These are phyloP conservation scores for Suricata suricatta DNA, from an alignment of 2,113 vertebrate genomes.

Conservation along the genomic window DNA sequence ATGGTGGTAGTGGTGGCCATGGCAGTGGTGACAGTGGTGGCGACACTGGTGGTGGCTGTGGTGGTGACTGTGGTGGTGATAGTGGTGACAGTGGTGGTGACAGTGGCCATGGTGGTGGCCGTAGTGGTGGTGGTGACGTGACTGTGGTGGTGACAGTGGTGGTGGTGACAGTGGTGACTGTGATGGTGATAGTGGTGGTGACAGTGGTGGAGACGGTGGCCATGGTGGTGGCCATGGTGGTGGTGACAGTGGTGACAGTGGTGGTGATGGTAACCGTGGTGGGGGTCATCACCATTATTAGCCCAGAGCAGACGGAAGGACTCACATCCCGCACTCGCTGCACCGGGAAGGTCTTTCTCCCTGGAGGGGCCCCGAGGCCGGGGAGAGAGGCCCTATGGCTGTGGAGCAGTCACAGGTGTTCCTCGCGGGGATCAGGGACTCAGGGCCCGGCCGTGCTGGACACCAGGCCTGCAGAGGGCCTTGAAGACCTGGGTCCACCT, in stretches of 20 bases:
- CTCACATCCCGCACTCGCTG: fast-evolving
- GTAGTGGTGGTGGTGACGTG: fast-evolving
- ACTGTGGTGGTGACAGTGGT: too few relatives aligned
- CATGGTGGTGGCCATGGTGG: not conserved
- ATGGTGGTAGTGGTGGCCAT: too few relatives aligned
- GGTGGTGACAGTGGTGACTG: not conserved
- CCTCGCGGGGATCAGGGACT: fast-evolving
- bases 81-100: too few relatives aligned
- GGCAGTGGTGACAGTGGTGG: not conserved
- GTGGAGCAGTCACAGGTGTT: not conserved
- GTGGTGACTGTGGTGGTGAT: not conserved
- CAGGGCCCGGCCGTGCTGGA: not conserved
- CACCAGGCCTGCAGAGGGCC: fast-evolving
- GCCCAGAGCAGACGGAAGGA: fast-evolving
- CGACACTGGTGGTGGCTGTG: not conserved
- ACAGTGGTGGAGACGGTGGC: fast-evolving
- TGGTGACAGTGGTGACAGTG: too few relatives aligned
- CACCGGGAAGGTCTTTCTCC: not conserved
- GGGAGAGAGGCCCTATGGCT: not conserved
- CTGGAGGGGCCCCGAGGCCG: not conserved
- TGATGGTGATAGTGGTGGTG: too few relatives aligned
- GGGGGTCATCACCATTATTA: not conserved
- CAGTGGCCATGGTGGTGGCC: fast-evolving
- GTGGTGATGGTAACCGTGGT: not conserved
- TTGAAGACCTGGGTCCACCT: not conserved